These are phyloP conservation scores for Melinaea marsaeus DNA, from an alignment of 2,888 invertebrate species.

Conservation along the genomic window DNA sequence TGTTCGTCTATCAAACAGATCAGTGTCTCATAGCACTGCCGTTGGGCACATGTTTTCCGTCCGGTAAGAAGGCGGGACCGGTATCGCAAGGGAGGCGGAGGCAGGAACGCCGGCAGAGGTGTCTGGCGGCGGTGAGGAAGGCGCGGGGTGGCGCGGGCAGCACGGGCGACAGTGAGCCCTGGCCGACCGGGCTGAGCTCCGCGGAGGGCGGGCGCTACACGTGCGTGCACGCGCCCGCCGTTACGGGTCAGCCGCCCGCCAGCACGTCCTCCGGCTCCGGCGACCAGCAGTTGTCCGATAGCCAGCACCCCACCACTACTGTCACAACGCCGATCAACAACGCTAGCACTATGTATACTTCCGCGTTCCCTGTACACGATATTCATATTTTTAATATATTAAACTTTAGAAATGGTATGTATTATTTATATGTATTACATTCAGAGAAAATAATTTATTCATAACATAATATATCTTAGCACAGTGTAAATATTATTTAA, in stretches of 20 bases:
- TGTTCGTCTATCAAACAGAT: background rate
- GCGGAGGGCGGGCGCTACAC: constrained; percentile 76
- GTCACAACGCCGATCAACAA: constrained; percentile 84
- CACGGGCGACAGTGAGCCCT: constrained; percentile 63
- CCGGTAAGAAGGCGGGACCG: constrained; percentile 57
- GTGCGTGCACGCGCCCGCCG: constrained; percentile 79
- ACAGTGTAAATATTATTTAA: no score
- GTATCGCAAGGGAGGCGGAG: constrained; percentile 57
- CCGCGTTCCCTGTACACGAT: constrained; percentile 81
- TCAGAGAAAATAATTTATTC: no score
- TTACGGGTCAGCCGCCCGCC: constrained; percentile 83
- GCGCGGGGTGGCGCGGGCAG: constrained; percentile 59
- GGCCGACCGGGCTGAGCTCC: constrained; percentile 57
- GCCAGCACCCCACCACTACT: constrained; percentile 86
- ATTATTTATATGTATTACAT: no score
- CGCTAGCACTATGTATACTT: constrained; percentile 85
- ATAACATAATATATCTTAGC: no score
- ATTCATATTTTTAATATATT: no score
- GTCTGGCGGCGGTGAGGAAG: constrained; percentile 58
- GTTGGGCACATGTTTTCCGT: constrained; percentile 4
- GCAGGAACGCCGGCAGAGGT: constrained; percentile 62
- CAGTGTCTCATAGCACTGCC: constrained; percentile 1
- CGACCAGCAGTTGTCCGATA: constrained; percentile 88
- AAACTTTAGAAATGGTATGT: no score
- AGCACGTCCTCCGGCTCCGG: constrained; percentile 83